Base-by-base conservation (phyloP, 2,797 vertebrate genomes). In the Crocodylus rhombifer region DNA sequence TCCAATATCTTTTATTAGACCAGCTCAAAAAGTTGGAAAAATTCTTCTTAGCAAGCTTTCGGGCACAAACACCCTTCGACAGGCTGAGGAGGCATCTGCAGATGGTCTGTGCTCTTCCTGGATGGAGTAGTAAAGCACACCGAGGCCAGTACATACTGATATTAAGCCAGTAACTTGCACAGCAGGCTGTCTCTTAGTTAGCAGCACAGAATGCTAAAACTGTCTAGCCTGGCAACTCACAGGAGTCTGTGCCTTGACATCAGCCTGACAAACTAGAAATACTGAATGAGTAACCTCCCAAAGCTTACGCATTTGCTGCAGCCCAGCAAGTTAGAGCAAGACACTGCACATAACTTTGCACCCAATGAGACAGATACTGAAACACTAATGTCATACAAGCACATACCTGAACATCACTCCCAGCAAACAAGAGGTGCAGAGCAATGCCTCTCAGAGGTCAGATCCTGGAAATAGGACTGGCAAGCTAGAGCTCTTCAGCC, bases 251-350 rank as follows among this genome's bases (percentile, higher is more conserved):
- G 7, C 88, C 89, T 94, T 94, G 93, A 82, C 89, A 91, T 93
- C 86, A 63, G 73, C 83, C 33, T 81, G 86, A 42, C 36, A 71
- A 79, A 21, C 60, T 71, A 55, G 30, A 90, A 82, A 33, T 42
- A 89, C 80, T 90, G 42, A 67, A n/a, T 69, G 14, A 33, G 30
- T 82, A 87, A 89, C 87, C 73, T 83, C 71, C 73, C 58, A 74
- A 88, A 87, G 90, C 84, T 86, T 79, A 9, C 91, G 3, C 11
- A 3, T 16, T 87, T 88, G n/a, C 86, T 91, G 85, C 93, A 94
- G 75, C 77, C n/a, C 56, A 87, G 81, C 91, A 95, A 92, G 93
- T 93, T 77, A 82, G 86, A 90, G 80, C 89, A 95, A 91, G 80
- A 87, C 65, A 28, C 79, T 89, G 9, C 42, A 7, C 82, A 91